phyloP scores from a whole-genome alignment of 2,888 invertebrate genomes.

The Achlya flavicornis region DNA sequence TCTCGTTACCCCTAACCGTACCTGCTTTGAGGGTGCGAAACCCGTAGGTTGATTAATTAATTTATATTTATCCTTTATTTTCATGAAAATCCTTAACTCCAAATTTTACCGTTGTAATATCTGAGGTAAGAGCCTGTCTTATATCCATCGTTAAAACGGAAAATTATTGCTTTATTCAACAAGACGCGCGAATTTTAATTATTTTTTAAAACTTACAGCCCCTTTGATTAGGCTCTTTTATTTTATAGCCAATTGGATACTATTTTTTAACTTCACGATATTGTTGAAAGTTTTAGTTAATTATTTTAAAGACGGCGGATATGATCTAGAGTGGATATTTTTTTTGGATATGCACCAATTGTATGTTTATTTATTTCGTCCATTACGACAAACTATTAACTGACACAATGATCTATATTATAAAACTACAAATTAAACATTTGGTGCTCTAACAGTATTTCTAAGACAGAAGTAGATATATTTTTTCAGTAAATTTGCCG shows the following conservation, averaged over 20 bases:
- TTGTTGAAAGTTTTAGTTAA: not conserved
- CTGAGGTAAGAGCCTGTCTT: constrained; percentile 32
- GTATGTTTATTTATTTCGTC: no score
- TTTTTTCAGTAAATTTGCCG: no score
- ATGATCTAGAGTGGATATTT: no score
- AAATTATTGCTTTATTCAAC: constrained; percentile 40
- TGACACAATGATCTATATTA: no score
- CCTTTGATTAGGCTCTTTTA: constrained; percentile 31
- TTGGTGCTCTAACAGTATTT: no score
- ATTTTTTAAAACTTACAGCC: constrained; percentile 38
- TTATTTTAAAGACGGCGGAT: no score
- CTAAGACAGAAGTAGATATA: no score
- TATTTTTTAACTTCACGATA: not conserved
- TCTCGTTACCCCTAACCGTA: constrained; percentile 1
- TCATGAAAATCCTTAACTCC: constrained; percentile 28
- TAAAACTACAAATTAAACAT: no score
- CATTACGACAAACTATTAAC: no score
- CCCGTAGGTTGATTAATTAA: not conserved
- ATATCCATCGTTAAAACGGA: constrained; percentile 33
- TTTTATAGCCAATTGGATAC: constrained; percentile 19
- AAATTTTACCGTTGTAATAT: constrained; percentile 40
- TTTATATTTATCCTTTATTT: constrained; percentile 15
- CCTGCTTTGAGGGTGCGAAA: not conserved
- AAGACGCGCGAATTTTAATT: constrained; percentile 44
- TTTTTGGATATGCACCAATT: no score